Percentiles rank a stretch among this genome's conserved stretches.
Evolutionary conservation across 2,797 vertebrate genomes (phyloP).

Genomic region (Takifugu rubripes): DNA sequence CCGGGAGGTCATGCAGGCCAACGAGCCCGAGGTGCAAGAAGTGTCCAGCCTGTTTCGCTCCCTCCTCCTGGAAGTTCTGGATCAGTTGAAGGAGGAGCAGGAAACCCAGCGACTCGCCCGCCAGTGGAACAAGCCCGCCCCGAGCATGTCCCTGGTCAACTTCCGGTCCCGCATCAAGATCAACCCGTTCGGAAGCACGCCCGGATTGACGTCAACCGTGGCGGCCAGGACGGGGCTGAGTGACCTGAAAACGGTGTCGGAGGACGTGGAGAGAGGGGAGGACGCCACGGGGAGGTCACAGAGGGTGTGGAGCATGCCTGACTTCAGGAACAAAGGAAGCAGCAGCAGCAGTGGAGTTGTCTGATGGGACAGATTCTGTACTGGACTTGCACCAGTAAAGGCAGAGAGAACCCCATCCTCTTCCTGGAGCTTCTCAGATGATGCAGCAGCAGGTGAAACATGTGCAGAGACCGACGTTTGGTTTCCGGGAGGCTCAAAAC

Average conservation of each 20-base stretch:
- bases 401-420: constrained; percentile 3
- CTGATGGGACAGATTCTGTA: constrained; percentile 35
- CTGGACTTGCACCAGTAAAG: background rate
- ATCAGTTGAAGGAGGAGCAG: constrained; percentile 86
- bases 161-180: constrained; percentile 89
- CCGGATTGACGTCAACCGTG: constrained; percentile 80
- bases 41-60: constrained; percentile 86
- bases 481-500: no score
- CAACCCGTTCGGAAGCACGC: constrained; percentile 87
- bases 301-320: constrained; percentile 92
- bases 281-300: constrained; percentile 64
- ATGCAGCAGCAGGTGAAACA: constrained; percentile 20
- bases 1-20: constrained; percentile 83
- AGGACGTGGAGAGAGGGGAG: constrained; percentile 85
- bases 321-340: constrained; percentile 79
- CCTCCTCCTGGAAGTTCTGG: constrained; percentile 83
- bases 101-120: constrained; percentile 81
- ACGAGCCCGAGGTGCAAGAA: constrained; percentile 87
- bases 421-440: constrained; percentile 5
- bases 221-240: constrained; percentile 67
- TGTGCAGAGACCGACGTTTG: background rate
- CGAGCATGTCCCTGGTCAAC: constrained; percentile 81
- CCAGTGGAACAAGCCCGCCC: constrained; percentile 88
- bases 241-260: constrained; percentile 87
- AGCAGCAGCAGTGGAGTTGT: constrained; percentile 48